Evolutionary conservation across 2,113 vertebrate genomes (phyloP).

Genomic region (Ivindomyrus marchei): DNA sequence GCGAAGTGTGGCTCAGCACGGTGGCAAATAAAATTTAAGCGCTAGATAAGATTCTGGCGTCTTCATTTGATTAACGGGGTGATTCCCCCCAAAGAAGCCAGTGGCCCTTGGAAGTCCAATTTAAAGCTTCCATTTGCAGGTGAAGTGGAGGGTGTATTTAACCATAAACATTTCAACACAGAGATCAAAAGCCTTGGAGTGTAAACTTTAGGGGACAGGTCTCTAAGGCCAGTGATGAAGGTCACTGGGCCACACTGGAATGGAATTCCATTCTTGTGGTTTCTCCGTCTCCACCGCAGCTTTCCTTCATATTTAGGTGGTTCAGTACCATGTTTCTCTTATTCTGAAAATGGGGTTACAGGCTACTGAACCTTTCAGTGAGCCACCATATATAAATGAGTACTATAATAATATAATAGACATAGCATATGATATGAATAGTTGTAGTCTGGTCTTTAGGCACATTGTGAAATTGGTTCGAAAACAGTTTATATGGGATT

Average conservation of each 20-base stretch:
- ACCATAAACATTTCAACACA: background rate
- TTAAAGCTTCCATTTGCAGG: background rate
- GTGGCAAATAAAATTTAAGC: background rate
- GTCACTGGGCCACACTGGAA: background rate
- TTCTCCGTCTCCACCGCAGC: background rate
- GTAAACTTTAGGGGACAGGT: background rate
- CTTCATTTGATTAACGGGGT: background rate
- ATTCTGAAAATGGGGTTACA: background rate
- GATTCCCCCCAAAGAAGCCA: background rate
- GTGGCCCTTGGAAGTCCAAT: background rate
- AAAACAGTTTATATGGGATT: background rate
- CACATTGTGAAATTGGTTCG: background rate
- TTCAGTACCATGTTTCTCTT: background rate
- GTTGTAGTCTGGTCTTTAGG: background rate
- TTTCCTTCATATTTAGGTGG: background rate
- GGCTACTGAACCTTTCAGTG: background rate
- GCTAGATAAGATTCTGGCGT: background rate
- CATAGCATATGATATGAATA: background rate
- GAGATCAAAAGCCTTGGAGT: background rate
- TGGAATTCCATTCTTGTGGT: background rate
- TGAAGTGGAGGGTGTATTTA: background rate
- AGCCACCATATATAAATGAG: background rate
- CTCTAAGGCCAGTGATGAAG: background rate
- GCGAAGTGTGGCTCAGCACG: background rate
- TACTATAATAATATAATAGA: background rate